Base-by-base conservation (phyloP, 1,140 invertebrate genomes). In the Habropoda laboriosa region DNA sequence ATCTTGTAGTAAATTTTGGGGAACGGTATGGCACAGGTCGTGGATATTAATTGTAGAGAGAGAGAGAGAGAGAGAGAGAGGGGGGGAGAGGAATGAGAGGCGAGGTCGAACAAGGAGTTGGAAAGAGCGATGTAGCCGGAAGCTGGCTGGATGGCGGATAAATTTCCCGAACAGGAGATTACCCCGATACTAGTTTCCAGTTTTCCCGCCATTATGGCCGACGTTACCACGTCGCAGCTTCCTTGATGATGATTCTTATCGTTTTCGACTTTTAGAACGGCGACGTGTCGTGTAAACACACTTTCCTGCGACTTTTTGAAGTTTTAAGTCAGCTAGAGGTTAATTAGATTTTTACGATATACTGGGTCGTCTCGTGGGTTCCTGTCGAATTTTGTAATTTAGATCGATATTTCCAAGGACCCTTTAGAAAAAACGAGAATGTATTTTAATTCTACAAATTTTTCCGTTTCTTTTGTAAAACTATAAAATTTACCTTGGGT, bases 101-200 rank as follows among this genome's bases (percentile, higher is more conserved):
- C 55, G 57, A 79, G 81, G 80, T 83, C 71, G 84, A 81, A 86
- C 16, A 42, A 66, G 77, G 45, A 86, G 53, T 80, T 74, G 76
- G 80, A 80, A 86, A 86, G 84, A 86, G 83, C 58, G 80, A 76
- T 74, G 73, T 61, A 70, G 70, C 75, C 61, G 83, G 88, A 86
- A 89, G 82, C 86, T 87, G 76, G 72, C 83, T 79, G 82, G 79
- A 89, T 87, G 87, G 81, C 71, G 88, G 86, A 90, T 90, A 90
- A 90, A 90, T 90, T 89, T 89, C 88, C 88, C 85, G 80, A 89
- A 89, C 87, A 89, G 89, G 88, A 90, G 89, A 90, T 90, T 90
- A 90, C 86, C 79, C 80, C 78, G 86, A 87, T 86, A 86, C 80
- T 49, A 87, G 83, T 87, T 87, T 78, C 81, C 87, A 89, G 78